Conservation (phyloP, 2,888 invertebrate genomes). For the Melanotus villosus region DNA sequence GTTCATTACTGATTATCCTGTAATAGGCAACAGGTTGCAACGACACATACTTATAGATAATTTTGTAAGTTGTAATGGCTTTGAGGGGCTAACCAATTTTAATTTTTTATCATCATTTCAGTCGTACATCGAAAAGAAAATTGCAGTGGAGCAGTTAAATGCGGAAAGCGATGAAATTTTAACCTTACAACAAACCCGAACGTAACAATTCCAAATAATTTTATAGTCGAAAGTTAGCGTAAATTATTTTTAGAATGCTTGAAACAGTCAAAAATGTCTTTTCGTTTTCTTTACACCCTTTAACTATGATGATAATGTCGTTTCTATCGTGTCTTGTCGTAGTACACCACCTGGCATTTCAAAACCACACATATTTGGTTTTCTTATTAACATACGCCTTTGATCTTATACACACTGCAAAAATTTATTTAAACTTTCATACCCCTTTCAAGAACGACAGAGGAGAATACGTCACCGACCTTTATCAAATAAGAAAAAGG, state of each 20-base stretch:
- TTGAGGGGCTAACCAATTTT: background rate
- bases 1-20: constrained; percentile 42
- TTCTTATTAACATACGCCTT: constrained; percentile 44
- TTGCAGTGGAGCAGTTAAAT: background rate
- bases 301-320: constrained; percentile 43
- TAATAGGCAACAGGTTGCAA: constrained; percentile 37
- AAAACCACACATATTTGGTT: constrained; percentile 32
- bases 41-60: constrained; percentile 48
- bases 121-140: constrained; percentile 15
- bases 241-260: too few species aligned
- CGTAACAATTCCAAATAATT: too few species aligned
- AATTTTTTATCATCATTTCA: background rate
- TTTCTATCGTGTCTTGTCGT: constrained; percentile 44
- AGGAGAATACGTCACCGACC: constrained; percentile 41
- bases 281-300: background rate
- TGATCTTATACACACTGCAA: constrained; percentile 49
- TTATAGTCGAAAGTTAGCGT: background rate
- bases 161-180: background rate
- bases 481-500: constrained; percentile 40
- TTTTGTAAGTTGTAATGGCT: constrained; percentile 32
- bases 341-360: constrained; percentile 46
- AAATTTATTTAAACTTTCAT: constrained; percentile 47
- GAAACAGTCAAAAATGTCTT: background rate
- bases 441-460: constrained; percentile 43
- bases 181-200: background rate